Evolutionary conservation across 37 sponge, comb jelly and placozoan species (phyloP).

Genomic region (Eunapius fragilis): DNA sequence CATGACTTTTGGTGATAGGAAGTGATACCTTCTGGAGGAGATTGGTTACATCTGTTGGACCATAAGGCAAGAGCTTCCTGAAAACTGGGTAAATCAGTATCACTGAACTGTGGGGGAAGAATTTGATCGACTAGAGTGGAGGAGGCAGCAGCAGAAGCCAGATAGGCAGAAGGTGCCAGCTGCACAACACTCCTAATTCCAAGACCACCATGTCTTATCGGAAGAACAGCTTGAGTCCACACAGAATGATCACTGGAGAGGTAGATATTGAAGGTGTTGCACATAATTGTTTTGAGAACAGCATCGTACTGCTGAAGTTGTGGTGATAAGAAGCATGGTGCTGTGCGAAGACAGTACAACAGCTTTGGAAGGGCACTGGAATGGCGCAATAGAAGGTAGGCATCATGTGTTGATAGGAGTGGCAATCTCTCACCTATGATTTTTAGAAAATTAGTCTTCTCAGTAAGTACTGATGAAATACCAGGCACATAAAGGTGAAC

Average conservation of each 20-base stretch:
- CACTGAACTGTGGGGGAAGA: slow-evolving; percentile 5
- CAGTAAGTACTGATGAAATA: neutral
- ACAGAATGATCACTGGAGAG: slow-evolving; percentile 10
- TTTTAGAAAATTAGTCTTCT: slow-evolving; percentile 5
- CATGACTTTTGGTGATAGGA: too few relatives aligned
- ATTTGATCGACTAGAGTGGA: slow-evolving; percentile 17
- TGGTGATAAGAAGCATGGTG: slow-evolving; percentile 33
- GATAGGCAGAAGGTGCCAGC: slow-evolving; percentile 53
- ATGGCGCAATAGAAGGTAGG: slow-evolving; percentile 20
- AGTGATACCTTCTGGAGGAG: too few relatives aligned
- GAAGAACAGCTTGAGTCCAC: slow-evolving; percentile 60
- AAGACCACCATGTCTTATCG: slow-evolving; percentile 41
- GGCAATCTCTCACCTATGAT: too few relatives aligned
- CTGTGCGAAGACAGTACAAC: slow-evolving; percentile 31
- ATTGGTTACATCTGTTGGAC: too few relatives aligned
- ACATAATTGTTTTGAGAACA: slow-evolving; percentile 13
- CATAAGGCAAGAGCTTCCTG: neutral
- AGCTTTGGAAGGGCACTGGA: slow-evolving; percentile 55
- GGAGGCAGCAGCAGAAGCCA: slow-evolving; percentile 53
- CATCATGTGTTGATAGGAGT: too few relatives aligned
- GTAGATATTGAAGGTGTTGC: slow-evolving; percentile 18
- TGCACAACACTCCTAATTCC: slow-evolving; percentile 44
- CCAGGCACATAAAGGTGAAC: slow-evolving; percentile 23
- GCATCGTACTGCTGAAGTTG: neutral
- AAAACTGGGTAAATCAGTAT: neutral